Percentiles rank a stretch among this genome's conserved stretches.
phyloP scores from a whole-genome alignment of 2,113 vertebrate genomes.

The Rafetus swinhoei region DNA sequence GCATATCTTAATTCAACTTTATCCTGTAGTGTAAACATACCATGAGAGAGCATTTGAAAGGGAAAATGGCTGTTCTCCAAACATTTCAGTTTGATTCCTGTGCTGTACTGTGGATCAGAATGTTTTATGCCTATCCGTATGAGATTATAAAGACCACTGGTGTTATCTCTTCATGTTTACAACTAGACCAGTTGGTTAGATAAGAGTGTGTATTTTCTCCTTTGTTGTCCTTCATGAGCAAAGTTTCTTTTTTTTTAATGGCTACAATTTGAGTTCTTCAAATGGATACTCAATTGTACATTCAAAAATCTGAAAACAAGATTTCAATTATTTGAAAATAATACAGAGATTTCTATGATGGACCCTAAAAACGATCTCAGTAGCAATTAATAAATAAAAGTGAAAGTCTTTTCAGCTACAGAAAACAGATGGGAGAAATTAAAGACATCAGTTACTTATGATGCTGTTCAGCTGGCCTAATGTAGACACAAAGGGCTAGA shows the following conservation, averaged over 20 bases:
- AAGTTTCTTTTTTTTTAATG: constrained; percentile 10
- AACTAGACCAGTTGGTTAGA: not conserved
- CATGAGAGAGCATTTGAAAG: constrained; percentile 6
- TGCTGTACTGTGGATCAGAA: not conserved
- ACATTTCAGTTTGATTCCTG: constrained; percentile 5
- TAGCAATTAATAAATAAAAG: not conserved
- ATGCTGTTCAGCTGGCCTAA: not conserved
- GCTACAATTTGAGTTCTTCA: not conserved
- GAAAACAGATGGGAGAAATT: not conserved
- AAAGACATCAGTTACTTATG: not conserved
- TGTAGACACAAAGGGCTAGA: not conserved
- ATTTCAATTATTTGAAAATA: constrained; percentile 53
- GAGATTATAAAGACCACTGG: not conserved
- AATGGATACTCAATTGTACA: constrained; percentile 27
- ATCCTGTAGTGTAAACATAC: too few relatives aligned
- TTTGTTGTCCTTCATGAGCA: constrained; percentile 41
- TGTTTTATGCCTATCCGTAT: not conserved
- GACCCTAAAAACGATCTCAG: not conserved
- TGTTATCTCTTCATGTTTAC: not conserved
- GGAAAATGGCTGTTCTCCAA: constrained; percentile 19
- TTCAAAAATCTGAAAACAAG: constrained; percentile 39
- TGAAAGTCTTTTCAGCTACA: not conserved
- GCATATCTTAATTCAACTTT: too few relatives aligned
- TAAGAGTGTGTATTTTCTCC: not conserved
- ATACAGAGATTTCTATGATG: not conserved